These are phyloP conservation scores for Rhyacophila evoluta DNA, from an alignment of 2,888 invertebrate species.

Conservation along the genomic window DNA sequence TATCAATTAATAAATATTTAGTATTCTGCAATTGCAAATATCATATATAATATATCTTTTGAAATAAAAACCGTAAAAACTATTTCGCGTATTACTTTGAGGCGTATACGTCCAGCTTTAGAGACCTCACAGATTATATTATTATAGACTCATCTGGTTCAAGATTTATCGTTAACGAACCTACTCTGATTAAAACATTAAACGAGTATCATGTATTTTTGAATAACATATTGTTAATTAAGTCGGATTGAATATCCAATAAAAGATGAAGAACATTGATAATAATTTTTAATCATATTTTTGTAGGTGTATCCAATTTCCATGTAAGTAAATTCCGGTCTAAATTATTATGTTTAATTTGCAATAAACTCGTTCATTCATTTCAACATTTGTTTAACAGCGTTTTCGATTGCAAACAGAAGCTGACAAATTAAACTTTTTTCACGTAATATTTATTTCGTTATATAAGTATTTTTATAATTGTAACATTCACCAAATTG, in stretches of 20 bases:
- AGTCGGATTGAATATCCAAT: slow-evolving; percentile 19
- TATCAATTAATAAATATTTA: no score
- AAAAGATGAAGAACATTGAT: background rate
- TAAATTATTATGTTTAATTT: background rate
- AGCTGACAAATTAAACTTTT: background rate
- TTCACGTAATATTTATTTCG: no score
- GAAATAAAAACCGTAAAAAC: no score
- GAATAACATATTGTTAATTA: slow-evolving; percentile 22
- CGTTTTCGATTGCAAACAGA: background rate
- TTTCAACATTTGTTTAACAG: background rate
- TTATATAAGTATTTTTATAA: no score
- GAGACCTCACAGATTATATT: slow-evolving; percentile 2
- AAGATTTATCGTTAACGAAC: slow-evolving; percentile 22
- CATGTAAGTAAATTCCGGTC: background rate
- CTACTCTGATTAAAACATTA: slow-evolving; percentile 21
- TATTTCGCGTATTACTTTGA: background rate
- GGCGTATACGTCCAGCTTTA: background rate
- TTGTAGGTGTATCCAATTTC: slow-evolving; percentile 1
- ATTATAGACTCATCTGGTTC: background rate
- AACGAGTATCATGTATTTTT: slow-evolving; percentile 10
- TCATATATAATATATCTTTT: no score
- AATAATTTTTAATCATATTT: slow-evolving; percentile 5
- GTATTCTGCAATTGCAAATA: no score
- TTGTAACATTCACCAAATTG: no score
- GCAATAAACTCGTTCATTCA: background rate